Conservation (phyloP, 2,888 invertebrate species). For the Caenorhabditis imperialis region DNA sequence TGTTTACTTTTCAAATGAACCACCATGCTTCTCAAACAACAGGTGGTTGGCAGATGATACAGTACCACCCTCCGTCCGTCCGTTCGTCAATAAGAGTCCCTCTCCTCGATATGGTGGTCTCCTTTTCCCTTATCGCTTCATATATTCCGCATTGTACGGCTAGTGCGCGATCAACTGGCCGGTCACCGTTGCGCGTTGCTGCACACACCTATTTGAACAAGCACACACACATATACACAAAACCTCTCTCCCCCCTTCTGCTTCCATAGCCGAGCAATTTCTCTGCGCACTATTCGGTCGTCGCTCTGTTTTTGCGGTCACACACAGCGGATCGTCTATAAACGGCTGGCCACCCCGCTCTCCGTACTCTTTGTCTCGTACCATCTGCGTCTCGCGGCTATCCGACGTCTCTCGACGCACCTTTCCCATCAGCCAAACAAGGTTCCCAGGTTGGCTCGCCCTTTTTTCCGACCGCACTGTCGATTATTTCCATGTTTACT, state of each 20-base stretch:
- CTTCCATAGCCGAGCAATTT: slow-evolving; percentile 44
- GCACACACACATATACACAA: slow-evolving; percentile 50
- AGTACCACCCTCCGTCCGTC: no score
- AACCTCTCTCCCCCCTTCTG: slow-evolving; percentile 19
- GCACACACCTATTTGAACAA: slow-evolving; percentile 60
- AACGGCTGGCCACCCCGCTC: slow-evolving; percentile 48
- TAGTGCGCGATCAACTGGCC: slow-evolving; percentile 49
- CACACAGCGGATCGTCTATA: slow-evolving; percentile 41
- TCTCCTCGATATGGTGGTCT: slow-evolving; percentile 25
- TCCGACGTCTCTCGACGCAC: slow-evolving; percentile 32
- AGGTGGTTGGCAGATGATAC: no score
- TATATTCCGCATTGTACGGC: slow-evolving; percentile 48
- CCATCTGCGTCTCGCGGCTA: slow-evolving; percentile 19
- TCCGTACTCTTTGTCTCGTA: slow-evolving; percentile 28
- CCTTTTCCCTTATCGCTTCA: slow-evolving; percentile 39
- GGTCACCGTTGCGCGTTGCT: slow-evolving; percentile 55
- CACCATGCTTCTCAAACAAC: no score
- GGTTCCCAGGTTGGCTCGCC: slow-evolving; percentile 32
- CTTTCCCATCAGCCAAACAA: slow-evolving; percentile 30
- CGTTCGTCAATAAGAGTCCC: slow-evolving; percentile 17
- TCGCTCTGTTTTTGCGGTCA: slow-evolving; percentile 51
- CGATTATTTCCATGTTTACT: slow-evolving; percentile 51
- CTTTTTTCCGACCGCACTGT: slow-evolving; percentile 32
- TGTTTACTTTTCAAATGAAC: no score
- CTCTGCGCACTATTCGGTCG: slow-evolving; percentile 45